Base-by-base conservation (phyloP, 2,888 invertebrate species). In the Drosophila vallismaia region DNA sequence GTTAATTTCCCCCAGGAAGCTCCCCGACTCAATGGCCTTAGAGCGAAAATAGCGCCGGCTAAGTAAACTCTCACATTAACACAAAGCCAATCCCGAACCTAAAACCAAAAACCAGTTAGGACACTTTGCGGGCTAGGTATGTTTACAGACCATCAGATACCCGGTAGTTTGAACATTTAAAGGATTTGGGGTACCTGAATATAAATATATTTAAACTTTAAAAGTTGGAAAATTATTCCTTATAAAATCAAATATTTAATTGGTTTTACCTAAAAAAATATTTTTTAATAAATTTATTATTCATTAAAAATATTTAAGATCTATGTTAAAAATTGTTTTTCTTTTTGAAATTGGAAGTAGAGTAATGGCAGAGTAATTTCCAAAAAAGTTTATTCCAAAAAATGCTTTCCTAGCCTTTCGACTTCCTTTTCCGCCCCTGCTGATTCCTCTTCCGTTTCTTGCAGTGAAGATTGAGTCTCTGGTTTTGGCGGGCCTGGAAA, bases 1-100 rank as follows among this genome's bases (percentile, higher is more conserved):
- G 85, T 82, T 85, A 87, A 82, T 82, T 82, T 82, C 87, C 87
- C 82, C 71, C 86, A 83, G 82, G 82, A 83, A 83, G 86, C 72
- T 31, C 75, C 42, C 68, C 57, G 45, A 83, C 84, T 86, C 81
- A 80, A 84, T 82, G 86, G 84, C 81, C 75, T 85, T 85, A 79
- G 76, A 79, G 82, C 72, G 5, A 75, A 64, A 69, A 79, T 69
- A 69, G 69, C 71, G 73, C 64, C 29, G 71, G 85, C 85, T 86
- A 82, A 82, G 87, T 86, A 86, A 82, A 84, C 87, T 78, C 72
- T 66, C 63, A 79, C 82, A 87, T 87, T 87, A 81, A 75, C 79
- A 75, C 66, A 56, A 57, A 72, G 53, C 45, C 71, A 71, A 55
- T 44, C 48, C 49, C 51, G 33, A 33, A 49, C 50, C 59, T 28